Percentiles rank a stretch among this genome's conserved stretches.
These are phyloP conservation scores for Macropus fuliginosus DNA, from an alignment of 2,797 vertebrate species.

Conservation along the genomic window DNA sequence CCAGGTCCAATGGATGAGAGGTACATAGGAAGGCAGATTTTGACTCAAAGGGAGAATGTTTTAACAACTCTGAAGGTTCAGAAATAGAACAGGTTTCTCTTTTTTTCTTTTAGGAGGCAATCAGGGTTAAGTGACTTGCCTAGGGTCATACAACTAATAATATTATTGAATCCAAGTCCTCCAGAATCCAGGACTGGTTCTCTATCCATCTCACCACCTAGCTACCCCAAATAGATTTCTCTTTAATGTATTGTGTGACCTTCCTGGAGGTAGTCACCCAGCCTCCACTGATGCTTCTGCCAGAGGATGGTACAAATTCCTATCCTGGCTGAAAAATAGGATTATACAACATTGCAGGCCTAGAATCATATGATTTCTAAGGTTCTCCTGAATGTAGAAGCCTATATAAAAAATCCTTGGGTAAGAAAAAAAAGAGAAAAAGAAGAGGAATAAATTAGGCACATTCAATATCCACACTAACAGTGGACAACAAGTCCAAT, in stretches of 20 bases:
- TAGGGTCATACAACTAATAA: not conserved
- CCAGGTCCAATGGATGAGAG: not conserved
- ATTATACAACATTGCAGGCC: not conserved
- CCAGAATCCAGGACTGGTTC: no score
- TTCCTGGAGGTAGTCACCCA: not conserved
- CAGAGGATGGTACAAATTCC: not conserved
- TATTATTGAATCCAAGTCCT: not conserved
- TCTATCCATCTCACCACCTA: no score
- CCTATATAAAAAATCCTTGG: no score
- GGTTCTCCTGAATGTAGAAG: no score
- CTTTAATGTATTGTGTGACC: no score
- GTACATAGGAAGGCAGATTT: not conserved
- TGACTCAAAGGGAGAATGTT: not conserved
- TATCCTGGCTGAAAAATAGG: not conserved
- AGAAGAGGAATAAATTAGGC: no score
- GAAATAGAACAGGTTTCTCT: not conserved
- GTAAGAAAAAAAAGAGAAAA: no score
- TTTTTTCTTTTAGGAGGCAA: no score
- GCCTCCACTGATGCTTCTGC: not conserved
- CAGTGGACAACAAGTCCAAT: no score
- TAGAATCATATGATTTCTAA: no score
- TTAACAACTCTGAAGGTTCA: not conserved
- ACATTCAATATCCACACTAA: no score
- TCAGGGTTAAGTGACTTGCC: not conserved
- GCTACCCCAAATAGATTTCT: not conserved